phyloP scores from a whole-genome alignment of 2,888 invertebrate species.

The Eremobia ochroleuca region DNA sequence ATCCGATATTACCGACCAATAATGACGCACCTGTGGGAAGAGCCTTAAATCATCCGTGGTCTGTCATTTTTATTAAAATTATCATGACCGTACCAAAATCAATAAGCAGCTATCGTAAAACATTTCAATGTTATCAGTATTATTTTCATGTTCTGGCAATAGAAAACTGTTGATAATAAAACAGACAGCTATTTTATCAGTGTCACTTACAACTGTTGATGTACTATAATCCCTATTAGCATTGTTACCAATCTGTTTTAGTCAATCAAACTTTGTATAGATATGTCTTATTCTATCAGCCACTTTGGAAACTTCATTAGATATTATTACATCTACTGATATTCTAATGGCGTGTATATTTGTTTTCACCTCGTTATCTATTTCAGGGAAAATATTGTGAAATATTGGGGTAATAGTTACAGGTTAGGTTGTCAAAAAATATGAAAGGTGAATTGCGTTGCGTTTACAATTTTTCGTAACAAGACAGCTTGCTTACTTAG shows the following conservation, averaged over 20 bases:
- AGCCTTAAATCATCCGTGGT: conserved; percentile 2
- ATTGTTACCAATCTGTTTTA: conserved; percentile 48
- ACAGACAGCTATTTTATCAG: conserved; percentile 58
- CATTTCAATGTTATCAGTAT: conserved; percentile 60
- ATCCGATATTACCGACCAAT: too few relatives aligned
- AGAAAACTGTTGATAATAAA: conserved; percentile 58
- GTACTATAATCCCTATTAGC: conserved; percentile 34
- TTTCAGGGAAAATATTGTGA: conserved; percentile 1
- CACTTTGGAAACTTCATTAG: conserved; percentile 24
- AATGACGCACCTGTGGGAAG: background rate
- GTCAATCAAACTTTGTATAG: conserved; percentile 36
- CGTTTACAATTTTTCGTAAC: conserved; percentile 2
- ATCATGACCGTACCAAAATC: conserved; percentile 39
- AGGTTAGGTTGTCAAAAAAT: background rate
- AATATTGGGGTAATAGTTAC: conserved; percentile 17
- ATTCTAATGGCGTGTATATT: conserved; percentile 37
- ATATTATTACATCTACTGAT: conserved; percentile 30
- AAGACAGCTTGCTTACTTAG: conserved; percentile 2
- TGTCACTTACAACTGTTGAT: conserved; percentile 49
- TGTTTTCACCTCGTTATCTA: conserved; percentile 24
- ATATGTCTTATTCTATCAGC: conserved; percentile 35
- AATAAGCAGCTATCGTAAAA: conserved; percentile 52
- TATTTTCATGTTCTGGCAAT: conserved; percentile 53
- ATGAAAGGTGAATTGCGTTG: background rate
- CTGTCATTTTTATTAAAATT: conserved; percentile 35